These are phyloP conservation scores for Pelvicachromis taeniatus DNA, from an alignment of 2,113 vertebrate genomes.

Conservation along the genomic window DNA sequence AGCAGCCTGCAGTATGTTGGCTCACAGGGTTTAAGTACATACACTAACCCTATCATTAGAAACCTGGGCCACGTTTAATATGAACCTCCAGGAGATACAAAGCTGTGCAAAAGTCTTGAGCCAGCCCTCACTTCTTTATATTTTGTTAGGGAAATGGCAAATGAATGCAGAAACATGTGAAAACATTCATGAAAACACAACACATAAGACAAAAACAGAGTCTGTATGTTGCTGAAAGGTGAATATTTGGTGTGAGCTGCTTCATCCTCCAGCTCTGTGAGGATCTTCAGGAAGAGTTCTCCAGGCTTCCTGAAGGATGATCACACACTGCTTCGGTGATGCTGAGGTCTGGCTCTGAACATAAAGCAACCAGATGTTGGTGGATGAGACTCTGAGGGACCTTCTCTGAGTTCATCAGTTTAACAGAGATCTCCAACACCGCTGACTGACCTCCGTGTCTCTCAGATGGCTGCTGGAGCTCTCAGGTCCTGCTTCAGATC, in stretches of 20 bases:
- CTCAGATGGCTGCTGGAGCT: background rate
- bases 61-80: background rate
- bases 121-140: accelerated
- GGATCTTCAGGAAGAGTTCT: background rate
- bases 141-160: background rate
- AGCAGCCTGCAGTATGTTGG: background rate
- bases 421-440: no score
- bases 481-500: background rate
- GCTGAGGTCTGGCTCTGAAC: no score
- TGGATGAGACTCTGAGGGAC: no score
- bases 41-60: accelerated
- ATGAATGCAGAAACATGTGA: background rate
- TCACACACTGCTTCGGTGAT: no score
- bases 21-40: no score
- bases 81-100: accelerated
- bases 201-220: background rate
- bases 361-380: accelerated
- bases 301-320: background rate
- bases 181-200: background rate
- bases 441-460: no score
- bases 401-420: no score
- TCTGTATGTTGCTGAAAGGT: background rate
- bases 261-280: background rate
- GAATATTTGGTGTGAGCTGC: background rate
- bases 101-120: background rate